Conservation (phyloP, 2,113 vertebrate species). For the Orthonyx spaldingii region DNA sequence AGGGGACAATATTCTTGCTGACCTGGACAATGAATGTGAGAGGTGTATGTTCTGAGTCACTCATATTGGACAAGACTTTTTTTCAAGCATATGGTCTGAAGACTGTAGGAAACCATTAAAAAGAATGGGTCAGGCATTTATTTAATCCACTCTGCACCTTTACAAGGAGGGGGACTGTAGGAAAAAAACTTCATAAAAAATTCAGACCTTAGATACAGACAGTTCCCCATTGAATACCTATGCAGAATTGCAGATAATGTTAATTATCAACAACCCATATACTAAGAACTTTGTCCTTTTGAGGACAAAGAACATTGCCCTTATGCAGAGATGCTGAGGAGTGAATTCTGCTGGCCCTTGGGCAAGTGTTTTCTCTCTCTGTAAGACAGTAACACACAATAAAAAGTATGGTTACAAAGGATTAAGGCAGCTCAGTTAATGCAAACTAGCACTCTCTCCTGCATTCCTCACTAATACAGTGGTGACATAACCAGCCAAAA, state of each 20-base stretch:
- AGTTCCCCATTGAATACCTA: not conserved
- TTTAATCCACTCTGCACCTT: not conserved
- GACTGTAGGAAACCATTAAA: not conserved
- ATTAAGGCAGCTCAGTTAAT: constrained; percentile 18
- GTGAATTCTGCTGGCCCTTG: not conserved
- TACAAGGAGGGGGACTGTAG: not conserved
- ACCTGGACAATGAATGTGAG: not conserved
- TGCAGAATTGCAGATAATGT: not conserved
- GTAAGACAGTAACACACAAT: not conserved
- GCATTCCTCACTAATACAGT: constrained; percentile 27
- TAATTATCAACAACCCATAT: not conserved
- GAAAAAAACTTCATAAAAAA: not conserved
- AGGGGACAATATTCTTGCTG: not conserved
- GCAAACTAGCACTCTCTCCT: constrained; percentile 23
- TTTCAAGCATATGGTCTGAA: not conserved
- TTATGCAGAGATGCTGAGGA: not conserved
- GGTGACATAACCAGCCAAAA: constrained; percentile 44
- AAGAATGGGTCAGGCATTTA: not conserved
- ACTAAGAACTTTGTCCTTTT: not conserved
- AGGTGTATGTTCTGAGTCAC: not conserved
- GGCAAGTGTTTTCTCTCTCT: not conserved
- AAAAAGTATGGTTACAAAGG: constrained; percentile 9
- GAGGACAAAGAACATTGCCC: not conserved
- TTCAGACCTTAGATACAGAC: not conserved
- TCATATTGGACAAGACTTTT: not conserved